A percentile compares a stretch with the other conserved stretches of the same genome.
These are phyloP conservation scores for Orchestes rusci DNA, from an alignment of 2,888 invertebrate genomes.

Conservation along the genomic window DNA sequence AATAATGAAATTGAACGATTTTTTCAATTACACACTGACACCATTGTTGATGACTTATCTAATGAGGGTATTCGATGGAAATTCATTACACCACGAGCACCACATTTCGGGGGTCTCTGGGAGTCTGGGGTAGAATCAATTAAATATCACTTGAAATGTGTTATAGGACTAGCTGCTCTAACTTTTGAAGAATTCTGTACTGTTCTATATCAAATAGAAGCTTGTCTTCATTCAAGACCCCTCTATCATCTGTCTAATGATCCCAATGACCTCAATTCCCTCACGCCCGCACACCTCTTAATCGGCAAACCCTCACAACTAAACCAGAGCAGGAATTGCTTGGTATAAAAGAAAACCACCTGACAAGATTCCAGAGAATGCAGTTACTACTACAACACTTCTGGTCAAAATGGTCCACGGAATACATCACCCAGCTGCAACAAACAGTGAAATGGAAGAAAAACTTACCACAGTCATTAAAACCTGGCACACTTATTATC, in stretches of 20 bases:
- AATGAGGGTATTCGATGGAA: slow-evolving; percentile 12
- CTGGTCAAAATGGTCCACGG: slow-evolving; percentile 7
- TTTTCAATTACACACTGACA: neutral
- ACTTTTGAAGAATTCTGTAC: slow-evolving; percentile 15
- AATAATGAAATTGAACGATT: slow-evolving; percentile 4
- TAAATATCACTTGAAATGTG: slow-evolving; percentile 14
- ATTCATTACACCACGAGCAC: slow-evolving; percentile 8
- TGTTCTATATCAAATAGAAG: slow-evolving; percentile 11
- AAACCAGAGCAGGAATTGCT: slow-evolving; percentile 2
- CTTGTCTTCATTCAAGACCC: slow-evolving; percentile 9
- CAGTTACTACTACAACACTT: slow-evolving; percentile 8
- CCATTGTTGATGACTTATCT: slow-evolving; percentile 1
- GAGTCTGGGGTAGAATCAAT: slow-evolving; percentile 11
- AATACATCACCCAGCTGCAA: slow-evolving; percentile 10
- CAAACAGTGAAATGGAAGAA: slow-evolving; percentile 7
- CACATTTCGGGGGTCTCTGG: slow-evolving; percentile 14
- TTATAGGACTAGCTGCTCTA: slow-evolving; percentile 5
- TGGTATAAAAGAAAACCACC: slow-evolving; percentile 1
- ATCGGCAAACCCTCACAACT: slow-evolving; percentile 9
- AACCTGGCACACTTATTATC: slow-evolving; percentile 7
- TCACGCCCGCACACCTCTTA: slow-evolving; percentile 13
- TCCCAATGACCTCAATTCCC: slow-evolving; percentile 5
- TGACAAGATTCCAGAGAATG: neutral
- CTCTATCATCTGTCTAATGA: slow-evolving; percentile 8
- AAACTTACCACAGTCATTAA: neutral